These are phyloP conservation scores for Setophaga coronata DNA, from an alignment of 2,113 vertebrate species.

Conservation along the genomic window DNA sequence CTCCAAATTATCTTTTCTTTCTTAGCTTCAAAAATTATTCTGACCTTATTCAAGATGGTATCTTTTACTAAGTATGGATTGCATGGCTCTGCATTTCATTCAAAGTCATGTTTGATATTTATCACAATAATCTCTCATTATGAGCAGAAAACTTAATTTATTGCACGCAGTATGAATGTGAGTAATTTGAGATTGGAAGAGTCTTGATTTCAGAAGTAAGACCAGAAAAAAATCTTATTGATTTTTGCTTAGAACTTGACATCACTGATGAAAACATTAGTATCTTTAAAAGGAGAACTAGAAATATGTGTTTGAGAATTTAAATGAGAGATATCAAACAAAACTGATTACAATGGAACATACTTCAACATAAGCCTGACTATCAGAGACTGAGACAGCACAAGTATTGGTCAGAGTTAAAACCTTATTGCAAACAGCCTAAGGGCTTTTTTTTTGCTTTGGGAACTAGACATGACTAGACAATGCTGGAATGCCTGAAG, in stretches of 20 bases:
- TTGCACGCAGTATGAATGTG: neutral
- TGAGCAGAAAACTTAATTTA: neutral
- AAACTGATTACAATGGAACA: neutral
- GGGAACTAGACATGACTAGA: neutral
- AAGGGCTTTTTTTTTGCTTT: neutral
- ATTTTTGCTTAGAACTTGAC: conserved; percentile 14
- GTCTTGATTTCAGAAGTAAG: neutral
- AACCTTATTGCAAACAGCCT: neutral
- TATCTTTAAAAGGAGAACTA: neutral
- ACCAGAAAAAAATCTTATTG: neutral
- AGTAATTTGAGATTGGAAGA: neutral
- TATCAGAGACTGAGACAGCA: neutral
- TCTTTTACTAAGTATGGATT: neutral
- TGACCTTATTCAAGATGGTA: neutral
- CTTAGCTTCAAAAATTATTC: neutral
- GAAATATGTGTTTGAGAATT: neutral
- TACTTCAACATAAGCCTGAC: neutral
- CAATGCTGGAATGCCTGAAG: neutral
- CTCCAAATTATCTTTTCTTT: neutral
- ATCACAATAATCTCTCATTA: conserved; percentile 23
- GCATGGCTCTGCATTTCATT: conserved; percentile 2
- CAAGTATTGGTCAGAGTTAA: neutral
- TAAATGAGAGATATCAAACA: neutral
- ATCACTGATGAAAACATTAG: neutral
- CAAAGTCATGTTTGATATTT: conserved; percentile 42